phyloP scores from a whole-genome alignment of 2,797 vertebrate genomes.

The Enoplosus armatus region DNA sequence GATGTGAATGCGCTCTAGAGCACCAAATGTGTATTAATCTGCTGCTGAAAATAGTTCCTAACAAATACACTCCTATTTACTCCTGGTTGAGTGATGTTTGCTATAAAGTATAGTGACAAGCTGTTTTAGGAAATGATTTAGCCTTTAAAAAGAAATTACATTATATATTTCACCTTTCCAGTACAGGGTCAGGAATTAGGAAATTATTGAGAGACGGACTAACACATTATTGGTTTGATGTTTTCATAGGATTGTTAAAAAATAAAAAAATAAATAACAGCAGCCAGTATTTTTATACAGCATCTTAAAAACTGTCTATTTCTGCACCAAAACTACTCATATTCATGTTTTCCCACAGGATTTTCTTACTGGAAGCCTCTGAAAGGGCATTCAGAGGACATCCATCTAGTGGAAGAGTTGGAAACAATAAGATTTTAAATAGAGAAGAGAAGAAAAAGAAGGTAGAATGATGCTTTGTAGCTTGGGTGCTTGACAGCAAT shows the following conservation, averaged over 20 bases:
- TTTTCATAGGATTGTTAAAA: conserved; percentile 10
- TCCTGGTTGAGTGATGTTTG: background rate
- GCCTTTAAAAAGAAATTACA: background rate
- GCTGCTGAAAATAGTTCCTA: background rate
- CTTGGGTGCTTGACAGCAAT: conserved; percentile 31
- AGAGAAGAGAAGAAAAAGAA: conserved; percentile 11
- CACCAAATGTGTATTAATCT: background rate
- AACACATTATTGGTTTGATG: background rate
- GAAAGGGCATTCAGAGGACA: background rate
- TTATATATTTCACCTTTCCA: background rate
- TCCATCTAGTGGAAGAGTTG: no score
- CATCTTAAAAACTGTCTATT: background rate
- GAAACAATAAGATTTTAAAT: background rate
- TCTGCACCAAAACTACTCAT: background rate
- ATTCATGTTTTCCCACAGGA: conserved; percentile 11
- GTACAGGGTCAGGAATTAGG: background rate
- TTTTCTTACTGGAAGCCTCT: background rate
- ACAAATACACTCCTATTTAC: background rate
- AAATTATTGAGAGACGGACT: background rate
- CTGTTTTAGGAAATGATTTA: background rate
- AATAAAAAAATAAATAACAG: background rate
- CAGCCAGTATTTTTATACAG: background rate
- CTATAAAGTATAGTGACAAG: background rate
- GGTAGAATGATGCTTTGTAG: conserved; percentile 24
- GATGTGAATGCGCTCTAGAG: background rate